Percentiles rank a stretch among this genome's conserved stretches.
phyloP scores from a whole-genome alignment of 1,140 invertebrate species.

The Goniozus legneri region DNA sequence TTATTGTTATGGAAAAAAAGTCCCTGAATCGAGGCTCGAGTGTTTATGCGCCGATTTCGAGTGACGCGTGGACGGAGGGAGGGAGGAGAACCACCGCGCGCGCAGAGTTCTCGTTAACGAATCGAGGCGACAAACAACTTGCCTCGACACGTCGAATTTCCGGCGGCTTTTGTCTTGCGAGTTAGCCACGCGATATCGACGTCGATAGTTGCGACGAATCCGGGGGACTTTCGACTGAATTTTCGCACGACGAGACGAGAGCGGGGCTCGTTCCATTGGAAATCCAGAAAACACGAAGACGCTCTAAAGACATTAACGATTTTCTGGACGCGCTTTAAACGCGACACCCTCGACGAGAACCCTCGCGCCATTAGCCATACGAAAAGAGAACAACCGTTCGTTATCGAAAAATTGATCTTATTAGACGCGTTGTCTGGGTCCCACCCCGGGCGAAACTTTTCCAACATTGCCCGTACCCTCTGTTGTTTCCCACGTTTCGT shows the following conservation, averaged over 20 bases:
- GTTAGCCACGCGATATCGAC: slow-evolving; percentile 1
- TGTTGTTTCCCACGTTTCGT: slow-evolving; percentile 22
- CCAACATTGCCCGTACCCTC: slow-evolving; percentile 10
- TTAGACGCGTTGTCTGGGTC: slow-evolving; percentile 23
- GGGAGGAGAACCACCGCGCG: too few species aligned
- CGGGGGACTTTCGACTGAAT: background rate
- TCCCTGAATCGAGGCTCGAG: too few species aligned
- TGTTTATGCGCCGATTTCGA: too few species aligned
- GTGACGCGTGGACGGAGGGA: too few species aligned
- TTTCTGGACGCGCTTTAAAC: slow-evolving; percentile 33
- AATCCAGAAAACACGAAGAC: slow-evolving; percentile 25
- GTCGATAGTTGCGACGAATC: background rate
- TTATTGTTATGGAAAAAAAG: too few species aligned
- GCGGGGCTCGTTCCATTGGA: slow-evolving; percentile 11
- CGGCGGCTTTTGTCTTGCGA: too few species aligned
- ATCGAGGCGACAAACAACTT: too few species aligned
- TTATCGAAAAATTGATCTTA: slow-evolving; percentile 52
- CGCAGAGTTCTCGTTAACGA: too few species aligned
- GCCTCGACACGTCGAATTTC: too few species aligned
- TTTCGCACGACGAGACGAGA: background rate
- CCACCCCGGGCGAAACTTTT: slow-evolving; percentile 15
- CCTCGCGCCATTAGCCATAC: slow-evolving; percentile 2
- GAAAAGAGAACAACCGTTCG: slow-evolving; percentile 31
- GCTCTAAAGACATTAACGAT: slow-evolving; percentile 32
- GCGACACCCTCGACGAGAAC: slow-evolving; percentile 6